Evolutionary conservation across 2,113 vertebrate genomes (phyloP).

Genomic region (Sorex araneus): DNA sequence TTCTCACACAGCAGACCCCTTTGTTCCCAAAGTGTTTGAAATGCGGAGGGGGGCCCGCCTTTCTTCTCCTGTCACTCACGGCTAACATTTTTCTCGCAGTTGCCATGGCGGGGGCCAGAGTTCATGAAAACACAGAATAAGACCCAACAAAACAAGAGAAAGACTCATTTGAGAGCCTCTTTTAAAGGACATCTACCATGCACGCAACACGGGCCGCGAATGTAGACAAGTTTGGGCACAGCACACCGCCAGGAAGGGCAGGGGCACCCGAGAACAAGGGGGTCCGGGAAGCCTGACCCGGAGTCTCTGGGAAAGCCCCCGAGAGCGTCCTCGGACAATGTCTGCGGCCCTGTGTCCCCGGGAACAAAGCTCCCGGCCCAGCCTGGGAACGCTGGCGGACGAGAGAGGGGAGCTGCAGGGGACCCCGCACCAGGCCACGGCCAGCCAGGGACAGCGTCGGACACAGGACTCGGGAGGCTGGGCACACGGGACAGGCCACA

Average conservation of each 20-base stretch:
- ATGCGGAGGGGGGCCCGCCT: constrained; percentile 96
- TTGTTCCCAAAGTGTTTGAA: constrained; percentile 99
- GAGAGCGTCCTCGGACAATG: not conserved
- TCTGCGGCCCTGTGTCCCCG: too few relatives aligned
- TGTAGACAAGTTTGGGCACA: not conserved
- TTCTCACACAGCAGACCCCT: constrained; percentile 99
- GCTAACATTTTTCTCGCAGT: constrained; percentile 99
- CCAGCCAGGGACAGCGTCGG: too few relatives aligned
- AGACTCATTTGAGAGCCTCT: constrained; percentile 98
- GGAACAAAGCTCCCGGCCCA: too few relatives aligned
- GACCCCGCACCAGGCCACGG: too few relatives aligned
- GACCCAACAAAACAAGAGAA: constrained; percentile 99
- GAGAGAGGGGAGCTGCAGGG: too few relatives aligned
- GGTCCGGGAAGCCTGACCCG: not conserved
- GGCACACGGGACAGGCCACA: too few relatives aligned
- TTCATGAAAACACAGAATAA: constrained; percentile 99
- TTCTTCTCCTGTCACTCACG: constrained; percentile 99
- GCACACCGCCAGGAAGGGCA: too few relatives aligned
- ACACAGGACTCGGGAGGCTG: too few relatives aligned
- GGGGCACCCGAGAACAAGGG: not conserved
- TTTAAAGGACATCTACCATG: constrained; percentile 96
- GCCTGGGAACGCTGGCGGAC: too few relatives aligned
- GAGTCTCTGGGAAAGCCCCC: not conserved
- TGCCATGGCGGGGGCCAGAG: constrained; percentile 99
- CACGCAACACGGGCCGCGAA: not conserved